These are phyloP conservation scores for Procapra przewalskii DNA, from an alignment of 2,113 vertebrate genomes.

Conservation along the genomic window DNA sequence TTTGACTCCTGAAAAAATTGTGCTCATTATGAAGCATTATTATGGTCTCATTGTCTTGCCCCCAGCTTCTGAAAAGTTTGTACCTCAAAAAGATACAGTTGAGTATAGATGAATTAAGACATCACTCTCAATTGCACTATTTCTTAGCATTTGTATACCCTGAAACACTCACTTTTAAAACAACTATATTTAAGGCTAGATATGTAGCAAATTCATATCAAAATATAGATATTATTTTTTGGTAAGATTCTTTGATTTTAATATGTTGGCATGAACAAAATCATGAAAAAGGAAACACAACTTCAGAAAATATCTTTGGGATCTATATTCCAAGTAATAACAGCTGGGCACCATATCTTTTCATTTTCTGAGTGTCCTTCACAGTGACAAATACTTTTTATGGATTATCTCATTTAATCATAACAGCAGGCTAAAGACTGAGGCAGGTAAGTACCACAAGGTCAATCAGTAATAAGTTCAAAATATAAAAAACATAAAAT, in stretches of 20 bases:
- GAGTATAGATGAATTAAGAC: background rate
- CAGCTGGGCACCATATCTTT: background rate
- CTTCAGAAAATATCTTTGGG: background rate
- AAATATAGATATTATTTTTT: background rate
- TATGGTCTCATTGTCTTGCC: background rate
- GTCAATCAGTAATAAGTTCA: background rate
- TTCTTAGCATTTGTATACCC: background rate
- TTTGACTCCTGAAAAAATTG: background rate
- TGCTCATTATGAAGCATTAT: background rate
- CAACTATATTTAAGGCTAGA: background rate
- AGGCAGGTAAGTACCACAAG: background rate
- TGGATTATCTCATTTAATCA: background rate
- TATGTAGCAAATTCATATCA: background rate
- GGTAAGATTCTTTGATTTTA: background rate
- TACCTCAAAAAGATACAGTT: background rate
- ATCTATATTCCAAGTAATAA: background rate
- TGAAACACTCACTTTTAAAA: background rate
- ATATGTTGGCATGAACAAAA: background rate
- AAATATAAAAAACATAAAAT: background rate
- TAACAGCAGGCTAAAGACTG: background rate
- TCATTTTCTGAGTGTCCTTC: background rate
- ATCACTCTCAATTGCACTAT: background rate
- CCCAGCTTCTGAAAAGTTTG: background rate
- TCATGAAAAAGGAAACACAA: background rate
- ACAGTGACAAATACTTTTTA: background rate